These are phyloP conservation scores for Siniperca obscura DNA, from an alignment of 2,797 vertebrate species.

Conservation along the genomic window DNA sequence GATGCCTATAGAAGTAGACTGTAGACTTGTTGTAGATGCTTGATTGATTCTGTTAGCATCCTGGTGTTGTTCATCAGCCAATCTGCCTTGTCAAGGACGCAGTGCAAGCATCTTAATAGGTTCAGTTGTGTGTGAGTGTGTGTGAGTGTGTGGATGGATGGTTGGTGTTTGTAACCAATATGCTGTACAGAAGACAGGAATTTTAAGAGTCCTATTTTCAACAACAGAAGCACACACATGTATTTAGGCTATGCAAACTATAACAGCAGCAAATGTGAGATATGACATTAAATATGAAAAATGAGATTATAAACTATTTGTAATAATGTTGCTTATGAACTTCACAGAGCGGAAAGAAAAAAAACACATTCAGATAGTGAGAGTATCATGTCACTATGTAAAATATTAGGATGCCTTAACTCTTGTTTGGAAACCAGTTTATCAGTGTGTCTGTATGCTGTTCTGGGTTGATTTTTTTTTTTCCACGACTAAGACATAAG, in stretches of 20 bases:
- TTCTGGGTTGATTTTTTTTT: constrained; percentile 67
- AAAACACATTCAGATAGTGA: constrained; percentile 67
- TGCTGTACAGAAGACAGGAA: constrained; percentile 79
- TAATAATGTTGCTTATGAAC: constrained; percentile 61
- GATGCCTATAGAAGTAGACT: constrained; percentile 94
- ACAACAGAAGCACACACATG: constrained; percentile 86
- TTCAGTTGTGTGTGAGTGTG: constrained; percentile 43
- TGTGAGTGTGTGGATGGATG: constrained; percentile 46
- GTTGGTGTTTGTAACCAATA: constrained; percentile 74
- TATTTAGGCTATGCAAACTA: constrained; percentile 92
- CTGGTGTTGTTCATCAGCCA: constrained; percentile 81
- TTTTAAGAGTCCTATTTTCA: constrained; percentile 82
- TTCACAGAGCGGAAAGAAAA: constrained; percentile 56
- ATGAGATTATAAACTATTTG: constrained; percentile 60
- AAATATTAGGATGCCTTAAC: constrained; percentile 86
- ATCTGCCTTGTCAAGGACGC: constrained; percentile 89
- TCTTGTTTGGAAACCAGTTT: constrained; percentile 78
- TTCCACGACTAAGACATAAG: constrained; percentile 48
- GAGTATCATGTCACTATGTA: constrained; percentile 74
- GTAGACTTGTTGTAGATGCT: constrained; percentile 85
- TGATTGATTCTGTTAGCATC: constrained; percentile 80
- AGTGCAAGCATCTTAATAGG: constrained; percentile 84
- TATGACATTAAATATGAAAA: constrained; percentile 65
- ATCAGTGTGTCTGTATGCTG: constrained; percentile 72
- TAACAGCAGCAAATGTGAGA: constrained; percentile 78